phyloP scores from a whole-genome alignment of 2,888 invertebrate genomes.

The Molanna angustata region DNA sequence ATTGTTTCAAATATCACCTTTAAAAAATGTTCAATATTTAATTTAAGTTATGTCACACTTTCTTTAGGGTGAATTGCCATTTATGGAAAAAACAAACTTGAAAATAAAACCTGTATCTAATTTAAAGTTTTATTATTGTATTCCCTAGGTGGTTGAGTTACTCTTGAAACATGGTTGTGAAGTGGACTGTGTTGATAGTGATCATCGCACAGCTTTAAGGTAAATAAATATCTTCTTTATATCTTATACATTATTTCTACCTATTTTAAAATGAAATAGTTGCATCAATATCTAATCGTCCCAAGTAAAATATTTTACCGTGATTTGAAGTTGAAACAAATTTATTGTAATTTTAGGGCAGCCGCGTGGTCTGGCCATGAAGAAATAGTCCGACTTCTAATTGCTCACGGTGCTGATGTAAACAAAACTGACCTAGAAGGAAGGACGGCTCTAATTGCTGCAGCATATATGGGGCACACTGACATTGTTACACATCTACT shows the following conservation, averaged over 20 bases:
- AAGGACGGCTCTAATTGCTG: conserved; percentile 89
- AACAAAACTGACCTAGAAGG: conserved; percentile 87
- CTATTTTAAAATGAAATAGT: no score
- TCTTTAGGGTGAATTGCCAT: no score
- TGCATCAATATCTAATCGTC: no score
- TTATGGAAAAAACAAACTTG: no score
- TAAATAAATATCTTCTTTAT: no score
- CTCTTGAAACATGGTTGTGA: conserved; percentile 76
- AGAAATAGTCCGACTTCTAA: conserved; percentile 71
- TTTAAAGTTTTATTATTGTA: no score
- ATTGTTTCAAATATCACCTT: no score
- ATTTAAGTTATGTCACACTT: no score
- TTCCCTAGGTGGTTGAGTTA: conserved; percentile 68
- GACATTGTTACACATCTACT: conserved; percentile 83
- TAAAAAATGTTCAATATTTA: no score
- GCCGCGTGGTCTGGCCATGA: conserved; percentile 95
- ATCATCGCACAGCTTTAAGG: conserved; percentile 82
- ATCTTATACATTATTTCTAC: no score
- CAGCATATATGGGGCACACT: conserved; percentile 95
- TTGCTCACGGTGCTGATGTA: conserved; percentile 74
- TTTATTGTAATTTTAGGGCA: conserved; percentile 52
- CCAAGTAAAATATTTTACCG: no score
- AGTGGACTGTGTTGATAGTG: conserved; percentile 84
- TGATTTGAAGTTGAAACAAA: background rate
- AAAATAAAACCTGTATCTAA: no score